Percentiles rank a stretch among this genome's conserved stretches.
These are phyloP conservation scores for Actinia equina DNA, from an alignment of 64 coral and sea anemone genomes.

Conservation along the genomic window DNA sequence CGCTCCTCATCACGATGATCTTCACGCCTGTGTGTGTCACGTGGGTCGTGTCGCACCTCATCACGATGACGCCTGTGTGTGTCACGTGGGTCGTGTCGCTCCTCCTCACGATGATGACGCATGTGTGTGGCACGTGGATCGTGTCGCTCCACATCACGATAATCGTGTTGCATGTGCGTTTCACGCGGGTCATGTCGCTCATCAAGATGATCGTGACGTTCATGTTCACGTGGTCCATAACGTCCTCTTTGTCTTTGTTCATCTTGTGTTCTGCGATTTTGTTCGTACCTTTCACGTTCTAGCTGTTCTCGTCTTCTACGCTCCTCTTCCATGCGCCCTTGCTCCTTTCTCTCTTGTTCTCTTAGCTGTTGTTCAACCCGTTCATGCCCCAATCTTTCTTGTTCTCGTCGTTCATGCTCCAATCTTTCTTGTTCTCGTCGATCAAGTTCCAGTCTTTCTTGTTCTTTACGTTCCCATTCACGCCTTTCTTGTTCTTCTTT, in stretches of 20 bases:
- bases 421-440: neutral
- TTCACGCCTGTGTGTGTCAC: neutral
- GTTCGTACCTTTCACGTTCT: neutral
- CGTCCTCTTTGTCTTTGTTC: neutral
- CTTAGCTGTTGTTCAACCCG: neutral
- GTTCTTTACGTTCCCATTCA: neutral
- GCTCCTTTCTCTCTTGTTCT: slow-evolving; percentile 1
- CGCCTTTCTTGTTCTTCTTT: neutral
- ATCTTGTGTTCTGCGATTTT: neutral
- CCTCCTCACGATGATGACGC: neutral
- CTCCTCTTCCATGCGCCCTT: neutral
- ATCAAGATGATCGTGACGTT: neutral
- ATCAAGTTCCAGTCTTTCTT: neutral
- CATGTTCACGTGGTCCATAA: neutral
- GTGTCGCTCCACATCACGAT: neutral
- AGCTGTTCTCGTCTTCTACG: neutral
- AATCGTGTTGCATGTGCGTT: neutral
- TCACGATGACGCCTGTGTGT: neutral
- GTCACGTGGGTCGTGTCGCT: neutral
- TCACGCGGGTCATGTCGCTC: neutral
- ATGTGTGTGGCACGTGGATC: neutral
- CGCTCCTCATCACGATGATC: neutral
- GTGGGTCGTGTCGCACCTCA: neutral
- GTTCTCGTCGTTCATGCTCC: neutral
- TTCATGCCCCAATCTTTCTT: neutral